phyloP scores from a whole-genome alignment of 2,113 vertebrate genomes.

The Abramis brama region DNA sequence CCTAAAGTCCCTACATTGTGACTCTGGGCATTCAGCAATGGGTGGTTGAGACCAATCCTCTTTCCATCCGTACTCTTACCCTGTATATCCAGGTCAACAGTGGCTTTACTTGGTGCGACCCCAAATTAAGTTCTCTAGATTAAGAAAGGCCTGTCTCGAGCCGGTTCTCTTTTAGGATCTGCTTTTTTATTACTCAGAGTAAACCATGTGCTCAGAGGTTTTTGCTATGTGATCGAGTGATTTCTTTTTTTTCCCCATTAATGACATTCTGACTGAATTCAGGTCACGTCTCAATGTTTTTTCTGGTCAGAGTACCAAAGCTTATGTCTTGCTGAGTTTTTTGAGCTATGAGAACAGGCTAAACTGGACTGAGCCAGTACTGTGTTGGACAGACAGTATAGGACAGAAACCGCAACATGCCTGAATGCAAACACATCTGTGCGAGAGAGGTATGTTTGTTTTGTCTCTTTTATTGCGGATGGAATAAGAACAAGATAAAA shows the following conservation, averaged over 20 bases:
- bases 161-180: background rate
- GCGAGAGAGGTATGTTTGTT: constrained; percentile 30
- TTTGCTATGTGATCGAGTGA: background rate
- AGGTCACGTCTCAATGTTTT: background rate
- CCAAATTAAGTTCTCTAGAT: constrained; percentile 10
- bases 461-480: background rate
- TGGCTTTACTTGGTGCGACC: constrained; percentile 33
- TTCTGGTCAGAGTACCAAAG: background rate
- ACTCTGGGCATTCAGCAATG: background rate
- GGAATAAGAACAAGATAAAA: constrained; percentile 12
- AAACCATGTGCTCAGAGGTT: background rate
- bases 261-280: background rate
- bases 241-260: background rate
- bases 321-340: background rate
- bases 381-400: background rate
- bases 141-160: background rate
- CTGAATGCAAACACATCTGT: background rate
- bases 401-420: background rate
- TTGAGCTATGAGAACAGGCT: background rate
- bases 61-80: constrained; percentile 18
- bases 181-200: background rate
- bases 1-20: background rate
- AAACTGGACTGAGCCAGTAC: background rate
- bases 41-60: background rate
- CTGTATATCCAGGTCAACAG: constrained; percentile 30